Base-by-base conservation (phyloP, 2,797 vertebrate genomes). In the Crenuchus spilurus region DNA sequence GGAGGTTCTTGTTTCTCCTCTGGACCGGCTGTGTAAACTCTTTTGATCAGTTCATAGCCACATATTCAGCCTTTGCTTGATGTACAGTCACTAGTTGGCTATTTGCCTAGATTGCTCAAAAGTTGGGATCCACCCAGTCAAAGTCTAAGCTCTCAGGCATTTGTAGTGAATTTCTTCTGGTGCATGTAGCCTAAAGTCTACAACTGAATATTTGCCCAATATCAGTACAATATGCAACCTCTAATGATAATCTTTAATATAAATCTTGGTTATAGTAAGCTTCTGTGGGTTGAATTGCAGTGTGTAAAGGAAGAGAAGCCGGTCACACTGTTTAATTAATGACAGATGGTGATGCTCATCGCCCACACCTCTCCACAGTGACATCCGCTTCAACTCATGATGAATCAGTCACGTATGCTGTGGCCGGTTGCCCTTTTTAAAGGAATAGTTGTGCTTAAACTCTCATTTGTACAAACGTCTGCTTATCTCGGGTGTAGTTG, bases 111-210 rank as follows among this genome's bases (percentile, higher is more conserved):
- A 10, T 48, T 52, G 63, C 58, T 72, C 51, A 68, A 37, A 69
- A 60, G 16, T 62, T 20, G 35, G 52, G 58, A 69, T 44, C 72
- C 74, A 79, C 66, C 70, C 63, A 71, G 20, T 61, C 30, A 20
- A 35, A 63, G 41, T 71, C 57, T 64, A 44, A 20, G 14, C 16
- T 65, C 67, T 42, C 70, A 49, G 20, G 18, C 60, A 54, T 64
- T 70, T 39, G 39, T 69, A 48, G n/a, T 30, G n/a, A 73, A 74
- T 39, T 13, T 28, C 24, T 22, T 74, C 35, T 75, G 57, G 62
- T 48, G 64, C 63, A 28, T 48, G 63, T 70, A 51, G 52, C 48
- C n/a, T 51, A 39, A 62, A 30, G 31, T 33, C 64, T 49, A 20
- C 49, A 78, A 64, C 46, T 70, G 60, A 22, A 58, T 26, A 8